phyloP scores from a whole-genome alignment of 92 coral and sea anemone species.

The Zoanthus sansibaricus region DNA sequence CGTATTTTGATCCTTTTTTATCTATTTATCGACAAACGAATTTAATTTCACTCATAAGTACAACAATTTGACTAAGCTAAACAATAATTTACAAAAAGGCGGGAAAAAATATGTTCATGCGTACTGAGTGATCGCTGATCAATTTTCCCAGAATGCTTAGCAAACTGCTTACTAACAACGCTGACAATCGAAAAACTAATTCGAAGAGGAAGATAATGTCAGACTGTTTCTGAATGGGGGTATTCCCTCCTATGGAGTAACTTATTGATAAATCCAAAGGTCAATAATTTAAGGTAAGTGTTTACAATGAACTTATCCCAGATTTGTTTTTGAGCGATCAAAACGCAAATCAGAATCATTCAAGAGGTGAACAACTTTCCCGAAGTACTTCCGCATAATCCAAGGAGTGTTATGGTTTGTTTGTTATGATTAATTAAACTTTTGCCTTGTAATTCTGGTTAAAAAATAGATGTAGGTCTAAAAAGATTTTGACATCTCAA shows the following conservation, averaged over 20 bases:
- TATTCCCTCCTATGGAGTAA: not conserved
- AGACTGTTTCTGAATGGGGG: not conserved
- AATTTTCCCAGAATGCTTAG: slow-evolving; percentile 21
- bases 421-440: not conserved
- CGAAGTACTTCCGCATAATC: not conserved
- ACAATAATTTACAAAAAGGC: not conserved
- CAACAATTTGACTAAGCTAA: not conserved
- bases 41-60: not conserved
- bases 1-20: not conserved
- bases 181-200: too few species aligned
- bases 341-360: not conserved
- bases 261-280: not conserved
- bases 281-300: not conserved
- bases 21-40: not conserved
- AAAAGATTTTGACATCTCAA: too few species aligned
- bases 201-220: not conserved
- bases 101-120: slow-evolving; percentile 37
- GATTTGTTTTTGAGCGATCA: slow-evolving; percentile 3
- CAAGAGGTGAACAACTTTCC: not conserved
- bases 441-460: too few species aligned
- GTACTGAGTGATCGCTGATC: not conserved
- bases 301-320: not conserved
- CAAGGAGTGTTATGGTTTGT: not conserved
- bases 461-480: too few species aligned
- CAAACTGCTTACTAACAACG: not conserved